Percentiles rank a stretch among this genome's conserved stretches.
Evolutionary conservation across 2,888 invertebrate species (phyloP).

Genomic region (Mimachlamys varia): DNA sequence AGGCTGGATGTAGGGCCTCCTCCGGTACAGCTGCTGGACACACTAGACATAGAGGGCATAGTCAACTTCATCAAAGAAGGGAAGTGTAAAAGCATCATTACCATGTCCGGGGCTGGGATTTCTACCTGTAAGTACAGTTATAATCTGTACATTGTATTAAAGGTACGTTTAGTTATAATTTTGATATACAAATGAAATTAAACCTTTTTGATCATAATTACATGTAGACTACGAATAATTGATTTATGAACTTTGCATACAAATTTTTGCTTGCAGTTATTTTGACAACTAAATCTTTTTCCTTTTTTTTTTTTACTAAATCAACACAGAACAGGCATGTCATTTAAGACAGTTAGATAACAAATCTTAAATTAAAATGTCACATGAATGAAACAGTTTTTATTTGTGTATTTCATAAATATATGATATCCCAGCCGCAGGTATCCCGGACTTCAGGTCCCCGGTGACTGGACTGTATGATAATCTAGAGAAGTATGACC

Average conservation of each 20-base stretch:
- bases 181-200: no score
- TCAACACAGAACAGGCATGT: no score
- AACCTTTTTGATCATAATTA: no score
- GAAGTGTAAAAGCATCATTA: constrained; percentile 91
- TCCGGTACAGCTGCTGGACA: constrained; percentile 47
- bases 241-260: no score
- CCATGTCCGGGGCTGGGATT: constrained; percentile 97
- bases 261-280: no score
- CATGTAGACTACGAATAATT: no score
- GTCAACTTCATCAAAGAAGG: constrained; percentile 45
- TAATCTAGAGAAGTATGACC: constrained; percentile 94
- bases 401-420: neutral
- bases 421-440: constrained; percentile 87
- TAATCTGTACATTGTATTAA: neutral
- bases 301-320: no score
- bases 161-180: no score
- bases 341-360: neutral
- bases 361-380: neutral
- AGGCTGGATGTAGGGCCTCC: constrained; percentile 38
- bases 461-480: constrained; percentile 95
- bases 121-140: constrained; percentile 91
- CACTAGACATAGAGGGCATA: constrained; percentile 47
- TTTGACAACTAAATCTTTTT: no score
- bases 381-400: neutral
- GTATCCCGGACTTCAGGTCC: constrained; percentile 97